Evolutionary conservation across 2,888 invertebrate species (phyloP).

Genomic region (Drosophila macrospina): DNA sequence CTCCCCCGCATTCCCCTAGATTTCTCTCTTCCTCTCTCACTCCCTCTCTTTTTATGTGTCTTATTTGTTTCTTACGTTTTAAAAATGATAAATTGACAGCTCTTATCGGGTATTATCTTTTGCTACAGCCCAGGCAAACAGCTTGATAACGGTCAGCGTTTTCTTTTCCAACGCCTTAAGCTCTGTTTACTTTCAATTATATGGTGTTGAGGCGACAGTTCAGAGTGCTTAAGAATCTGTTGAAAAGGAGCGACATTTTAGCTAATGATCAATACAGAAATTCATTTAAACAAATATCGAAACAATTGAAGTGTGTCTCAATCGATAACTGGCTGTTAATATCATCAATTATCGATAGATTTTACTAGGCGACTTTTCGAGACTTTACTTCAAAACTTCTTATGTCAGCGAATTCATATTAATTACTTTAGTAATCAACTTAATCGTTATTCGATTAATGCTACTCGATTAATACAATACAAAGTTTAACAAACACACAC

Average conservation of each 20-base stretch:
- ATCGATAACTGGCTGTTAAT: background rate
- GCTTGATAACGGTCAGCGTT: constrained; percentile 36
- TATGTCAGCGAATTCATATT: too few species aligned
- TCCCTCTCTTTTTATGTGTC: background rate
- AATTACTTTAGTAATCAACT: too few species aligned
- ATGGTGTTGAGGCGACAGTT: background rate
- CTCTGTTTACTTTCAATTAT: constrained; percentile 58
- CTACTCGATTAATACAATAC: background rate
- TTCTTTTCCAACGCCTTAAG: constrained; percentile 12
- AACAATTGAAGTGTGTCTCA: too few species aligned
- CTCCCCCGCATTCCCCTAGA: constrained; percentile 40
- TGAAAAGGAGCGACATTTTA: too few species aligned
- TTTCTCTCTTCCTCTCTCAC: constrained; percentile 7
- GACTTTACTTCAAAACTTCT: too few species aligned
- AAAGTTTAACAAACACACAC: too few species aligned
- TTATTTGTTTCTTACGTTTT: constrained; percentile 27
- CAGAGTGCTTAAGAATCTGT: background rate
- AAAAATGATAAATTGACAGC: constrained; percentile 75
- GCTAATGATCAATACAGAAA: too few species aligned
- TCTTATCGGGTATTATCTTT: constrained; percentile 72
- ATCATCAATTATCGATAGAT: too few species aligned
- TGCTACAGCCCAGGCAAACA: constrained; percentile 23
- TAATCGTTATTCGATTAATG: background rate
- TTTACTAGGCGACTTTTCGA: background rate
- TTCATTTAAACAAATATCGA: too few species aligned